phyloP scores from a whole-genome alignment of 2,113 vertebrate genomes.

The Miniopterus natalensis region DNA sequence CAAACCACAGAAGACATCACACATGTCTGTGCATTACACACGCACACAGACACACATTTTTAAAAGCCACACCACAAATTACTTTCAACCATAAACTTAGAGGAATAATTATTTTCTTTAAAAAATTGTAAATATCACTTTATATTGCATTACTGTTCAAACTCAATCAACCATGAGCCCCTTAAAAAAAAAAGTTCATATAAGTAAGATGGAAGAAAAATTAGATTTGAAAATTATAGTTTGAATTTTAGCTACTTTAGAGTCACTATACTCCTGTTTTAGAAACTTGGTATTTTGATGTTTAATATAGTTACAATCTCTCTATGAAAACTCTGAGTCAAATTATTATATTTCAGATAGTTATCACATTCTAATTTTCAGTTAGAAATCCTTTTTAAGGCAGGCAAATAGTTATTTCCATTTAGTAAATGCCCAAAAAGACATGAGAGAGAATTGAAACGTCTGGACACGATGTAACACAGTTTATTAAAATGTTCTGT shows the following conservation, averaged over 20 bases:
- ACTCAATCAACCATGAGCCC: not conserved
- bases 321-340: not conserved
- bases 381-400: not conserved
- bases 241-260: not conserved
- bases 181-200: not conserved
- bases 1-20: not conserved
- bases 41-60: not conserved
- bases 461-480: not conserved
- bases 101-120: not conserved
- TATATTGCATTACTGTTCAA: slow-evolving; percentile 9
- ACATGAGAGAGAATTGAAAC: slow-evolving; percentile 18
- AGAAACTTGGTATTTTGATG: not conserved
- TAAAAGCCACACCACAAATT: slow-evolving; percentile 8
- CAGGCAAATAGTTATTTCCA: not conserved
- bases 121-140: not conserved
- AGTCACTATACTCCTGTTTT: not conserved
- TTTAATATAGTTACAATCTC: not conserved
- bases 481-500: not conserved
- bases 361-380: not conserved
- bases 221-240: slow-evolving; percentile 12
- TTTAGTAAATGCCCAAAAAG: not conserved
- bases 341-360: slow-evolving; percentile 1
- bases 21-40: fast-evolving
- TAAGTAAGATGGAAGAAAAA: not conserved
- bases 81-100: slow-evolving; percentile 2